Base-by-base conservation (phyloP, 2,888 invertebrate species). In the Sphaerophoria taeniata region DNA sequence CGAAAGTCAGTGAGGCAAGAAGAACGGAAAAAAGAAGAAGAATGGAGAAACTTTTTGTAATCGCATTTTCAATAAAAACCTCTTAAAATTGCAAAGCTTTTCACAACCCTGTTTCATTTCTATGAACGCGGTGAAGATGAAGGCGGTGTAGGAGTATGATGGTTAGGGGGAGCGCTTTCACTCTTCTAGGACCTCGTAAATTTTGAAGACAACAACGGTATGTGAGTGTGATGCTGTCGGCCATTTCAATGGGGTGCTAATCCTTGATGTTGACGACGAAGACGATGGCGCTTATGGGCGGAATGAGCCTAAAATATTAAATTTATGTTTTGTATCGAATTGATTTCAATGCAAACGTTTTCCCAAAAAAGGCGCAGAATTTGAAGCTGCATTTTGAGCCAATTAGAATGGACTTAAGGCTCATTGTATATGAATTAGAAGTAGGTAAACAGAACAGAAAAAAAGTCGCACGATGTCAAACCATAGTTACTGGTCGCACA, bases 21-120 rank as follows among this genome's bases (percentile, higher is more conserved):
- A 11, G 39, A 12, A 43, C 12, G 12, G 11, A 14, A 9, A n/a
- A n/a, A 45, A 45, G 49, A 3, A 39, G 56, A 67, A 16, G 51
- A 7, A 67, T 51, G 51, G 49, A 49, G 70, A 67, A 81, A 75
- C 76, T 76, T 72, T 81, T 85, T 81, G 45, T 85, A 85, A 81
- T 85, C 85, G 85, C 76, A 81, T 85, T 85, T 81, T 47, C 31
- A 73, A 58, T 51, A 63, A 73, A 85, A 85, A 85, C 85, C 85
- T 80, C 79, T 84, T 76, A 77, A 81, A 85, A 73, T 85, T 85
- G 63, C 60, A 81, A 80, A 85, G 85, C 85, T 85, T 81, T 81
- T 69, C 81, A 76, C 75, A 76, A 73, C 72, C 70, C 73, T 65
- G 63, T 49, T 39, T 5, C 9, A 43, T 43, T 76, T 70, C 14